phyloP scores from a whole-genome alignment of 2,797 vertebrate genomes.

The Aplochiton taeniatus region DNA sequence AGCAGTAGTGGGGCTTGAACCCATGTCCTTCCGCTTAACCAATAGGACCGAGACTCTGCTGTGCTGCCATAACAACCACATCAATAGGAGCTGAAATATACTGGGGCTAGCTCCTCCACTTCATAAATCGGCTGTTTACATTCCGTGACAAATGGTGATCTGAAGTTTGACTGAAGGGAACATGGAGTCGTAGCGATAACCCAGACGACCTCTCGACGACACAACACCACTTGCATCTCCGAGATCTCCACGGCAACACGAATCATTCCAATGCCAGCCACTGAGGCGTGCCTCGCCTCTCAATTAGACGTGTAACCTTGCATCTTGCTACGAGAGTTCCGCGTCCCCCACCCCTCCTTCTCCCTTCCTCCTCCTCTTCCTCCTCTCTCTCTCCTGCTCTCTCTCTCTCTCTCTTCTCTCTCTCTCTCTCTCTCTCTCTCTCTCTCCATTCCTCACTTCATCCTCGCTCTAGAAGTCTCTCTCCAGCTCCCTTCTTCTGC shows the following conservation, averaged over 20 bases:
- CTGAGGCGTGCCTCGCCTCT: constrained; percentile 9
- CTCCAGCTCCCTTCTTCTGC: neutral
- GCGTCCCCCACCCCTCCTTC: neutral
- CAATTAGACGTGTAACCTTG: constrained; percentile 16
- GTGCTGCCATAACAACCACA: no score
- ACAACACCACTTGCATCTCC: neutral
- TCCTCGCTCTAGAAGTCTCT: neutral
- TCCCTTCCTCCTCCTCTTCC: neutral
- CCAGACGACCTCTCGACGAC: no score
- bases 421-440: neutral
- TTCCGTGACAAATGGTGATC: neutral
- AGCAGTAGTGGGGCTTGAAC: no score
- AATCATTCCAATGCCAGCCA: neutral
- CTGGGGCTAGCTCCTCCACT: no score
- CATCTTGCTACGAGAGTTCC: no score
- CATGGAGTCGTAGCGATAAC: neutral
- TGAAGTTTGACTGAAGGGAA: neutral
- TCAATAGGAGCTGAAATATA: no score
- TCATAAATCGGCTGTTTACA: neutral
- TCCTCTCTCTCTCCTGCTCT: neutral
- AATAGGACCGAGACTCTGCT: no score
- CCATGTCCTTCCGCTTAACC: no score
- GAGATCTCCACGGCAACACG: neutral
- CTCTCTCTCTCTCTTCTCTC: neutral
- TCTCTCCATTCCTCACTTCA: neutral